These are phyloP conservation scores for Ciconia boyciana DNA, from an alignment of 2,113 vertebrate genomes.

Conservation along the genomic window DNA sequence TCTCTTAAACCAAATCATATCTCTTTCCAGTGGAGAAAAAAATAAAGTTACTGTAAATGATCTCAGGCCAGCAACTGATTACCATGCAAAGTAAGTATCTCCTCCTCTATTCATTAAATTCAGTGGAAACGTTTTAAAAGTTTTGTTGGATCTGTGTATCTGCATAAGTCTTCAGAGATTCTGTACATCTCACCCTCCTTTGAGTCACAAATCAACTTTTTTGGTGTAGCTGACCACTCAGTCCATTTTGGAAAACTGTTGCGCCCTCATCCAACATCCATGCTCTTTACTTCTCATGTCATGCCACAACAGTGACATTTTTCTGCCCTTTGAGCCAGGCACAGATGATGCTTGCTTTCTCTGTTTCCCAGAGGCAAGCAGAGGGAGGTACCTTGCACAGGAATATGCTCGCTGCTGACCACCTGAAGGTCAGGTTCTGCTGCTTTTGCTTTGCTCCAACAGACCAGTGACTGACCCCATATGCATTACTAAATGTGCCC, in stretches of 20 bases:
- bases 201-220: neutral
- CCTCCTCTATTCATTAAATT: neutral
- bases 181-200: neutral
- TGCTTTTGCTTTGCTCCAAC: neutral
- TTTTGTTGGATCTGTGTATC: neutral
- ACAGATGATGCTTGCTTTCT: neutral
- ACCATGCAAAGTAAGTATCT: constrained; percentile 87
- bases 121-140: neutral
- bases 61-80: constrained; percentile 94
- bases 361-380: neutral
- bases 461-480: neutral
- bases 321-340: neutral
- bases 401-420: neutral
- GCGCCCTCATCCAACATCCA: neutral
- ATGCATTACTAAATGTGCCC: neutral
- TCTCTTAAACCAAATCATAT: neutral
- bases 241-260: neutral
- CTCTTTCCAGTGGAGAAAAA: constrained; percentile 84
- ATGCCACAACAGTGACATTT: neutral
- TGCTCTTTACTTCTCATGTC: neutral
- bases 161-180: neutral
- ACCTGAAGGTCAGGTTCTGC: neutral
- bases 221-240: neutral
- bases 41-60: constrained; percentile 87
- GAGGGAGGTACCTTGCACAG: neutral